Base-by-base conservation (phyloP, 2,113 vertebrate genomes). In the Helogale parvula region DNA sequence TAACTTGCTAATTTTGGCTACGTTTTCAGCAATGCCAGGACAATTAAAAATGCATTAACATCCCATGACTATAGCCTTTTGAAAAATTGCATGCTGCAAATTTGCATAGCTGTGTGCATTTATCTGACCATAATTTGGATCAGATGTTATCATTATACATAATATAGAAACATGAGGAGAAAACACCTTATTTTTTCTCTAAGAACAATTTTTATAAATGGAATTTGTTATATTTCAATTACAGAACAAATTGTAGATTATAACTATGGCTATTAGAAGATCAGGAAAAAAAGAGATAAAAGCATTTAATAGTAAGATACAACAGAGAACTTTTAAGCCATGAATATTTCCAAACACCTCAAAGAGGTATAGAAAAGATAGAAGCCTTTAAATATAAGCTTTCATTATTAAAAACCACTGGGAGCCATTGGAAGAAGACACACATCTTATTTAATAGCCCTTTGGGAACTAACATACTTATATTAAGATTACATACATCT, bases 391-490 rank as follows among this genome's bases (percentile, higher is more conserved):
- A 52, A 96, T 97, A 88, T 66, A 97, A 95, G 69, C 71, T 66
- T 85, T 98, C 92, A 90, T 97, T 98, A 72, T 97, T 98, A 97
- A 98, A 98, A 98, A 69, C 29, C 79, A 96, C 83, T 96, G 81
- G 77, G 87, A 98, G 19, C 88, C 82, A 4, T 97, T 97, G 82
- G n/a, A 96, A 95, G 79, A 98, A 97, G 94, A 98, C 60, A 98
- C 92, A 86, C 31, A 27, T 97, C 95, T 98, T 97, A 94, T 95
- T 98, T 98, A 98, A 91, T 89, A 81, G 89, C 47, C 94, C 50
- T 97, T 98, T 92, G 96, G 74, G 95, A 97, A n/a, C 17, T 63
- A 98, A 80, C 31, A 77, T 96, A 97, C 93, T 98, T 97, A 93
- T 96, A 95, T 96, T 98, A 98, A 97, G 88, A 97, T 96, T 91